Conservation (phyloP, 2,797 vertebrate species). For the Lacerta viridis region DNA sequence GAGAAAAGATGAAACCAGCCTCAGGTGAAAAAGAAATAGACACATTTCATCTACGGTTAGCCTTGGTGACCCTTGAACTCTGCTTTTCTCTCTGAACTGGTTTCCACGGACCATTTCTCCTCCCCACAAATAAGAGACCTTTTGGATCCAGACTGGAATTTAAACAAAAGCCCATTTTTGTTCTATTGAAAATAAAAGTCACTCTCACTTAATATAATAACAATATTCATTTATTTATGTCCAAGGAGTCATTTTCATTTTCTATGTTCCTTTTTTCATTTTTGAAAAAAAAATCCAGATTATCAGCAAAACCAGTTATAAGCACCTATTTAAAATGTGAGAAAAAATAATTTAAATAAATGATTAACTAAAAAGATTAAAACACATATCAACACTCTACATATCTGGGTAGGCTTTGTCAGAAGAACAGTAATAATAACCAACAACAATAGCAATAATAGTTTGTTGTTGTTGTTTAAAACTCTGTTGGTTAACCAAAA, state of each 20-base stretch:
- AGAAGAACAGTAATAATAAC: conserved; percentile 37
- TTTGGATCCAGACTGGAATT: conserved; percentile 82
- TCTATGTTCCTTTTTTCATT: no score
- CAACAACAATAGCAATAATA: neutral
- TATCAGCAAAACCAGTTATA: no score
- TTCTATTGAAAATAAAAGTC: neutral
- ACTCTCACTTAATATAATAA: neutral
- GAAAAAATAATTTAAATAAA: no score
- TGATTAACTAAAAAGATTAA: no score
- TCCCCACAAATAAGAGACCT: conserved; percentile 82
- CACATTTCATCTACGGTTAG: conserved; percentile 92
- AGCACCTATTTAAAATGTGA: no score
- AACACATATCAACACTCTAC: no score
- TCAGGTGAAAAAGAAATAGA: conserved; percentile 92
- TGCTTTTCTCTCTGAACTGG: conserved; percentile 90
- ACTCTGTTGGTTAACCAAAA: neutral
- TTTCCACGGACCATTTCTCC: conserved; percentile 88
- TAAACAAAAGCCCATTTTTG: conserved; percentile 61
- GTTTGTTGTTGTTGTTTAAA: neutral
- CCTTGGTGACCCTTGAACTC: conserved; percentile 89
- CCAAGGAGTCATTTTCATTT: no score
- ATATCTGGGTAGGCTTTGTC: no score
- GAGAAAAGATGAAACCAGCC: conserved; percentile 90
- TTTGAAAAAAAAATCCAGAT: no score
- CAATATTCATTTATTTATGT: no score